Conservation (phyloP, 2,797 vertebrate species). For the Helostoma temminkii region DNA sequence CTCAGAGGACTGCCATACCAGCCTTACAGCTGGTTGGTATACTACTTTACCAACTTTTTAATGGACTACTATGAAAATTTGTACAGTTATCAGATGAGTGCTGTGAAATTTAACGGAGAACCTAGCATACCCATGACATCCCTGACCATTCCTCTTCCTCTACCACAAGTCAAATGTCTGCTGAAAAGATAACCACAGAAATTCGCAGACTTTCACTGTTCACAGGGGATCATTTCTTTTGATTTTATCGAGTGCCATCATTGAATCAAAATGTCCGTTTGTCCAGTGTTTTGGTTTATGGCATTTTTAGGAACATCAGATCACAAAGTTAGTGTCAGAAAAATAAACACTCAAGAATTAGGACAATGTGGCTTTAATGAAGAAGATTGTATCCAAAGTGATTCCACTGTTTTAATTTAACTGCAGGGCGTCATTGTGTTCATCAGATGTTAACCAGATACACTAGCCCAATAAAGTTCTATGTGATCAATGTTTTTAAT, state of each 20-base stretch:
- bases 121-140: neutral
- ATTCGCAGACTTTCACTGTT: neutral
- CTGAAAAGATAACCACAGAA: neutral
- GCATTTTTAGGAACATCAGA: neutral
- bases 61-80: neutral
- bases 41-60: neutral
- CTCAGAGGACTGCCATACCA: neutral
- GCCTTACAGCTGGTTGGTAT: neutral
- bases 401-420: conserved; percentile 1
- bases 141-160: neutral
- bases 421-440: neutral
- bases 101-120: neutral
- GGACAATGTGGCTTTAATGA: neutral
- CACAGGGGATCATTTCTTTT: neutral
- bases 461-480: neutral
- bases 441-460: neutral
- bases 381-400: neutral
- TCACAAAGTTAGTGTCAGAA: neutral
- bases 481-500: too few relatives aligned
- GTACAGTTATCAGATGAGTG: neutral
- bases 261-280: neutral
- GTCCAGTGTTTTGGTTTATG: neutral
- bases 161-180: neutral
- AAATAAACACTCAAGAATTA: neutral
- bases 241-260: neutral